Evolutionary conservation across 23 tunicate genomes (phyloP), one percentile per base, ranked within the genome.

Genomic region (Halocynthia aurantium): DNA sequence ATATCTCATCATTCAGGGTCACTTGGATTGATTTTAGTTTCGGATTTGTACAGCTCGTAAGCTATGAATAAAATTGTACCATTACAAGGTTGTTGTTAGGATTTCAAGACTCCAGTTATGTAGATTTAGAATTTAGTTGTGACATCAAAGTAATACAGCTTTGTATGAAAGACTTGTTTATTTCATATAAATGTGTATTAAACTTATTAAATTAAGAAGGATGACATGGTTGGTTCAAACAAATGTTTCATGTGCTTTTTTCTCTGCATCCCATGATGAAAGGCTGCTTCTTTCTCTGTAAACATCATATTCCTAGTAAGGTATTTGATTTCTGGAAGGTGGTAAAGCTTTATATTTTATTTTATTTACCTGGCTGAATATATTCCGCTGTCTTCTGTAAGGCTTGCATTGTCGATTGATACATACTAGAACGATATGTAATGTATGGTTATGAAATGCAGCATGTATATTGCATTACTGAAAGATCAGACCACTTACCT

Each of bases 341-440:
- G 2, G 63, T 15, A 4, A 58, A 58, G n/a, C 15, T 13, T 13
- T 13, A n/a, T n/a, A n/a, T 58, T 13, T 13, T 15, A 58, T 58
- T 58, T 13, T 2, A 15, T 58, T 10, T 65, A 65, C 70, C 70
- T 65, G 22, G 70, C 70, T 15, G 70, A 65, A 65, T 65, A 49
- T 40, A 65, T 20, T 65, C 70, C 70, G 19, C 70, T 65, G 70
- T 65, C 70, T 15, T 65, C 70, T 13, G 70, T 65, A 10, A 65
- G 19, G 31, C 70, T 65, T 49, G 70, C 70, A 15, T 49, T 65
- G 31, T 65, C 70, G 50, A 65, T 65, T 65, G 70, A 9, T 8
- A 8, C 15, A 9, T 20, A 65, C 70, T 65, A 49, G 31, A 65
- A 11, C 17, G 17, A 58, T 13, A 58, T 5, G 4, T 13, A 58